Conservation (phyloP, 2,113 vertebrate species). For the Dendrocopos noguchii region DNA sequence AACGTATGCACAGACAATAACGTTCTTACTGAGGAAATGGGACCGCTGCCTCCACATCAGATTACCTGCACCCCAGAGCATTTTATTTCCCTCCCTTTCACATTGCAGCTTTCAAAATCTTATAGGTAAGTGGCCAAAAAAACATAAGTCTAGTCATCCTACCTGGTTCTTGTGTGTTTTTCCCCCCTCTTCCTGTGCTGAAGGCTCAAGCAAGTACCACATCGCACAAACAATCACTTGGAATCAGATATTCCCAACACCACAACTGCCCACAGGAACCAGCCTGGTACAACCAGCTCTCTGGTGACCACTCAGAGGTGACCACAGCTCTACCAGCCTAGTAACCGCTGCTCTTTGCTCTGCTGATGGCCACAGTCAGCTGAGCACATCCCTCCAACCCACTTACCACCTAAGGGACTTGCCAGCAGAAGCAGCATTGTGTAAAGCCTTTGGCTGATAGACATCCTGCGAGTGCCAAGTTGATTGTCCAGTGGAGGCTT, state of each 20-base stretch:
- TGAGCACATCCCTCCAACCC: fast-evolving
- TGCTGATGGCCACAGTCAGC: background rate
- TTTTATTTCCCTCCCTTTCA: background rate
- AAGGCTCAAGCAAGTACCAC: background rate
- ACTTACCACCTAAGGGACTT: no score
- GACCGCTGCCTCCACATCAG: background rate
- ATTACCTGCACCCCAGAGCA: background rate
- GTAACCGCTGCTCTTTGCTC: background rate
- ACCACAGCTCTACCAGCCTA: background rate
- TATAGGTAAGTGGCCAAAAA: background rate
- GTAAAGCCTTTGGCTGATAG: background rate
- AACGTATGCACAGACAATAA: background rate
- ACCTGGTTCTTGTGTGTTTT: background rate
- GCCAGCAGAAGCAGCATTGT: fast-evolving
- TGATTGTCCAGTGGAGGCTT: background rate
- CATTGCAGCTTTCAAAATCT: background rate
- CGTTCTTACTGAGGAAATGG: background rate
- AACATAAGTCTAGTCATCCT: background rate
- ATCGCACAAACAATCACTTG: fast-evolving
- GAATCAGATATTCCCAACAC: fast-evolving
- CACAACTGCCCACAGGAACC: background rate
- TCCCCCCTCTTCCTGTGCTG: background rate
- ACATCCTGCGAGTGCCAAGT: background rate
- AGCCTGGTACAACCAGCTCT: background rate
- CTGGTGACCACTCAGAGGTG: background rate